These are phyloP conservation scores for Metopolophium dirhodum DNA, from an alignment of 1,140 invertebrate genomes.

Conservation along the genomic window DNA sequence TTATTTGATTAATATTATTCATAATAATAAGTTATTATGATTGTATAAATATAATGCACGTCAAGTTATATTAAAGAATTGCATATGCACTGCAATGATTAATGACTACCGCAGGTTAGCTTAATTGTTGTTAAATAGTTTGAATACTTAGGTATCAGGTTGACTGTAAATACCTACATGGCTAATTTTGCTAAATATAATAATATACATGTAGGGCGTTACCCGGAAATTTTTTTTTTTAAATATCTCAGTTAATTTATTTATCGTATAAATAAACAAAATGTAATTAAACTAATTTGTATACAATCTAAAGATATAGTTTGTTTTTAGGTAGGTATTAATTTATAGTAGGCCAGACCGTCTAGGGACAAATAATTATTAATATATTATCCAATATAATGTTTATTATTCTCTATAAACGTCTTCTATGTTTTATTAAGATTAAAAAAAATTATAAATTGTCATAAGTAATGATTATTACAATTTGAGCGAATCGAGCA, in stretches of 20 bases:
- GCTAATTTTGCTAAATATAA: neutral
- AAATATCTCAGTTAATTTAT: too few species aligned
- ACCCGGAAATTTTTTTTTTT: neutral
- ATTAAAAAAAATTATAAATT: neutral
- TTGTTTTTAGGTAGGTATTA: neutral
- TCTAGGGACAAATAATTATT: too few species aligned
- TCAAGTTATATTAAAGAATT: neutral
- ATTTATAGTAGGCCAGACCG: too few species aligned
- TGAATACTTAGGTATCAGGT: neutral
- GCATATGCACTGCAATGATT: neutral
- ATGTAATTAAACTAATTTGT: neutral
- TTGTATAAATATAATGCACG: neutral
- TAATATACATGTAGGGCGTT: neutral
- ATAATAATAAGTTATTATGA: neutral
- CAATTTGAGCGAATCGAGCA: neutral
- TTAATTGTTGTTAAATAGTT: neutral
- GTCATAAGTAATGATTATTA: neutral
- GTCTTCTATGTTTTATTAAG: too few species aligned
- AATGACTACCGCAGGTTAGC: neutral
- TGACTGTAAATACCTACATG: neutral
- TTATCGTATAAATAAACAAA: neutral
- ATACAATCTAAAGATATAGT: too few species aligned
- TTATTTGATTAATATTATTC: neutral
- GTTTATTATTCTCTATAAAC: too few species aligned
- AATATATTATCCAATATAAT: too few species aligned